phyloP scores from a whole-genome alignment of 2,113 vertebrate species.

The Tursiops truncatus region DNA sequence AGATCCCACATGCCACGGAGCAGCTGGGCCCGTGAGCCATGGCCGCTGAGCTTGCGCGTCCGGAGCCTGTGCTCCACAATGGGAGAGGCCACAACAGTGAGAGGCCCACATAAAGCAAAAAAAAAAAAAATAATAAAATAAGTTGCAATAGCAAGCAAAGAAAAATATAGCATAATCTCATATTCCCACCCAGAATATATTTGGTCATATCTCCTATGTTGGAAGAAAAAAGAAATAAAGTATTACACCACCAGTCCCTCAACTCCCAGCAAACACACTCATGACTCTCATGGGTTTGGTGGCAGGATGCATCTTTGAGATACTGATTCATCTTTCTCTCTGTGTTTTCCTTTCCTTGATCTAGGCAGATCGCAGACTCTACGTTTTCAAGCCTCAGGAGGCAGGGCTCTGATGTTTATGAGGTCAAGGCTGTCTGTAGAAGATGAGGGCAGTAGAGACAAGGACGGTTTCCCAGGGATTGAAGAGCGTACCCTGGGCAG shows the following conservation, averaged over 20 bases:
- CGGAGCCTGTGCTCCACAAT: too few species aligned
- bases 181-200: constrained; percentile 57
- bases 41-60: too few species aligned
- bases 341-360: not conserved
- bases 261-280: not conserved
- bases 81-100: too few species aligned
- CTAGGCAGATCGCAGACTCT: not conserved
- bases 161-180: constrained; percentile 50
- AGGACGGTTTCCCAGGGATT: not conserved
- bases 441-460: not conserved
- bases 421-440: not conserved
- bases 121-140: too few species aligned
- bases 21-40: too few species aligned
- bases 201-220: constrained; percentile 8
- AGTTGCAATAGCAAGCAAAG: constrained; percentile 23
- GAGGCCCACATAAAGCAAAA: too few species aligned
- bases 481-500: not conserved
- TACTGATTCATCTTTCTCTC: not conserved
- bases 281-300: not conserved
- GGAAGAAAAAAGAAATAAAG: constrained; percentile 31
- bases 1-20: too few species aligned
- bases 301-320: not conserved
- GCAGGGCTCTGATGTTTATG: not conserved
- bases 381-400: not conserved
- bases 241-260: not conserved